phyloP scores from a whole-genome alignment of 2,888 invertebrate species.

The Macrophya alboannulata region DNA sequence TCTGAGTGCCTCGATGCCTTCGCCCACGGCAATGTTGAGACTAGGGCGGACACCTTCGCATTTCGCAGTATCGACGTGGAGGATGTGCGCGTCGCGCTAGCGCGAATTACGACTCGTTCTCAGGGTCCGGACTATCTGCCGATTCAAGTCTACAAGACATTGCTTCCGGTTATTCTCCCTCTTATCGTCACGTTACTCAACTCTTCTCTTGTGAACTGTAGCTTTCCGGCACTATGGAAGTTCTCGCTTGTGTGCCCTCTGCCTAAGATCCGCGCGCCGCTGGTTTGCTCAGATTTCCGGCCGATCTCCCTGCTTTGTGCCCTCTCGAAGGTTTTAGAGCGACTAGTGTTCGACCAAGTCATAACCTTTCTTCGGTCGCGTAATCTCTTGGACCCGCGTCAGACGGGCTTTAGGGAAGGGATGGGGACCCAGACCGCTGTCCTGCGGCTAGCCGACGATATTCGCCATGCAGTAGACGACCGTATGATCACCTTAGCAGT shows the following conservation, averaged over 20 bases:
- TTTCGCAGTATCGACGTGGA: too few relatives aligned
- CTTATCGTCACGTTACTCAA: slow-evolving; percentile 39
- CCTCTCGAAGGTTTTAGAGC: slow-evolving; percentile 65
- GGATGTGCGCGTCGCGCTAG: background rate
- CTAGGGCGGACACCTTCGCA: too few relatives aligned
- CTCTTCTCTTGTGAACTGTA: slow-evolving; percentile 22
- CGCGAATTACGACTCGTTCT: background rate
- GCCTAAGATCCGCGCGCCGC: slow-evolving; percentile 62
- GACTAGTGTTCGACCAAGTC: slow-evolving; percentile 47
- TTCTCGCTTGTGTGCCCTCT: slow-evolving; percentile 62
- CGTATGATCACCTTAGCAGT: slow-evolving; percentile 61
- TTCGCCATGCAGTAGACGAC: slow-evolving; percentile 63
- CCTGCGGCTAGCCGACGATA: slow-evolving; percentile 64
- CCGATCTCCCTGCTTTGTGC: slow-evolving; percentile 65
- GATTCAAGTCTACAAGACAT: background rate
- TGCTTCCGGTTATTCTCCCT: background rate
- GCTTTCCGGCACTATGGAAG: slow-evolving; percentile 65
- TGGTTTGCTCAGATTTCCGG: slow-evolving; percentile 61
- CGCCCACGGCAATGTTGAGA: background rate
- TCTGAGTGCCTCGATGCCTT: background rate
- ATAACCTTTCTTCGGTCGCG: slow-evolving; percentile 58
- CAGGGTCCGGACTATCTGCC: background rate
- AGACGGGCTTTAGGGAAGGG: slow-evolving; percentile 68
- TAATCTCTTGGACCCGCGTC: slow-evolving; percentile 62
- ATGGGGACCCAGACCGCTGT: slow-evolving; percentile 65